Conservation (phyloP, 2,113 vertebrate genomes). For the Hemichromis elongatus region DNA sequence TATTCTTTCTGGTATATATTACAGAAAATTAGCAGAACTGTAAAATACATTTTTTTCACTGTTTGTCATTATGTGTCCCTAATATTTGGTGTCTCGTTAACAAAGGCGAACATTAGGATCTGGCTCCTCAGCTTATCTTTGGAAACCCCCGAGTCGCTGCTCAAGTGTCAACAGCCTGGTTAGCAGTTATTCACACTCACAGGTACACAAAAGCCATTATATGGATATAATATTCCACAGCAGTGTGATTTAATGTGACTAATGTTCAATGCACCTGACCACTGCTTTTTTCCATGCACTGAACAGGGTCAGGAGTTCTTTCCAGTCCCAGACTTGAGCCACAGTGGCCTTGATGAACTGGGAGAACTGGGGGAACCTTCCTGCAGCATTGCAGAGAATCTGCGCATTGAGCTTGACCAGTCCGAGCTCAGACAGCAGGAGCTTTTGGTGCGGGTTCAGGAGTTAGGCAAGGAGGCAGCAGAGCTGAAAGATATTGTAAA, state of each 20-base stretch:
- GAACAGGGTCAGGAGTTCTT: constrained; percentile 79
- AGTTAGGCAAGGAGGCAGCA: constrained; percentile 63
- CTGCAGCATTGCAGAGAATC: constrained; percentile 80
- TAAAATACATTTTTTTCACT: not conserved
- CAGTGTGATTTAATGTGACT: not conserved
- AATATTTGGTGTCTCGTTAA: not conserved
- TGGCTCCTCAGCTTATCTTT: constrained; percentile 75
- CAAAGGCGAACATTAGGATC: constrained; percentile 80
- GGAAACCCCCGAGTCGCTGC: constrained; percentile 90
- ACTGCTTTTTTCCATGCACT: not conserved
- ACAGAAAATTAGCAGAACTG: not conserved
- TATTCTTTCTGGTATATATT: not conserved
- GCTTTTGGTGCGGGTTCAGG: constrained; percentile 69
- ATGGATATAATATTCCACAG: not conserved
- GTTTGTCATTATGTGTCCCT: not conserved
- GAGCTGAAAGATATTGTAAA: constrained; percentile 67
- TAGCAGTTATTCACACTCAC: constrained; percentile 77
- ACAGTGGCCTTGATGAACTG: constrained; percentile 73
- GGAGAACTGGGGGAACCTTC: constrained; percentile 57
- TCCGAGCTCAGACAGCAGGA: constrained; percentile 82
- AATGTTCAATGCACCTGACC: not conserved
- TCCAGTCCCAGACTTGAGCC: constrained; percentile 77
- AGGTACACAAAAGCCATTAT: constrained; percentile 17
- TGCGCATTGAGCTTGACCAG: constrained; percentile 86
- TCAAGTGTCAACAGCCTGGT: constrained; percentile 93